Base-by-base conservation (phyloP, 2,888 invertebrate genomes). In the Osmoderma eremita region DNA sequence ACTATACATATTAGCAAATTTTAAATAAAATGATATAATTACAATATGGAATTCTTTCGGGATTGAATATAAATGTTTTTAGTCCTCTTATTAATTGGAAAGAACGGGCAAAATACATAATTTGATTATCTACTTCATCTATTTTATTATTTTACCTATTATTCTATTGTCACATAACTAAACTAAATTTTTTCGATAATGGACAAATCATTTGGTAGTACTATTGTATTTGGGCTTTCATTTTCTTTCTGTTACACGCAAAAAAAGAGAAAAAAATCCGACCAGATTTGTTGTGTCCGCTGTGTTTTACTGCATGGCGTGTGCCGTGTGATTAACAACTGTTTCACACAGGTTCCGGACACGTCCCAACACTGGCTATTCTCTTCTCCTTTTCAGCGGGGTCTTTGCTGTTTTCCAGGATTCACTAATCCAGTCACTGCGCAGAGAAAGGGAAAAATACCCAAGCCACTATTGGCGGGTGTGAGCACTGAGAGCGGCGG, bases 331-430 rank as follows among this genome's bases (percentile, higher is more conserved):
- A 83, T 83, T 84, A 83, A 85, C 84, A 56, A 41, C 41, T 22
- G 22, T 30, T 79, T 80, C 82, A 78, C 75, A 78, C 80, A 81
- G 79, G 79, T 81, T 81, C 81, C 78, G 68, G 79, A 79, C 80
- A 79, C 73, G 77, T 81, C 83, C 83, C 82, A 80, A 82, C 79
- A 80, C 77, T 83, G 79, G 78, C 80, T 84, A 63, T 56, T 68
- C 83, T 84, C 82, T 83, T 81, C 84, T 84, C 85, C 83, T 85
- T 84, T 88, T 87, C 88, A 92, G 91, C 90, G 91, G 77, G 92
- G 90, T 79, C 88, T 92, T 78, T 92, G 92, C 88, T 92, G 92
- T 87, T 92, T 92, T 88, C 91, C 92, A 87, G 89, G 89, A 86
- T 88, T 90, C 88, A 84, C 89, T 88, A 87, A 90, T 88, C 86